Percentiles rank a stretch among this genome's conserved stretches.
Evolutionary conservation across 2,888 invertebrate genomes (phyloP).

Genomic region (Willowsia nigromaculata): DNA sequence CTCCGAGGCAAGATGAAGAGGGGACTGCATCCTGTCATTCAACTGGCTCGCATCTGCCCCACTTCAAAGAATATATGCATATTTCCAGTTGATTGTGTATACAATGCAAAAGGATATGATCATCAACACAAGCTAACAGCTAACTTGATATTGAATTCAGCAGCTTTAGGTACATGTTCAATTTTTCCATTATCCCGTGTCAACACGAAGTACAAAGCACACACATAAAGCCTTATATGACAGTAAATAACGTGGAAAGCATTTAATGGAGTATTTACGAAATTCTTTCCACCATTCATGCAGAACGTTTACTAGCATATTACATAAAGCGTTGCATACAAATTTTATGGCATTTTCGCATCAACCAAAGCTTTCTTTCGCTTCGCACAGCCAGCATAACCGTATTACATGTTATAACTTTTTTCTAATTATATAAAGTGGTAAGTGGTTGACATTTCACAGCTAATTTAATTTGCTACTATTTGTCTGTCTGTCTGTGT

Average conservation of each 20-base stretch:
- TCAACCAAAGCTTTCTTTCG: too few species aligned
- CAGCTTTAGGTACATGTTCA: background rate
- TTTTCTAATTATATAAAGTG: too few species aligned
- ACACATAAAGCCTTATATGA: background rate
- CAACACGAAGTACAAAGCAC: background rate
- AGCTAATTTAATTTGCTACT: too few species aligned
- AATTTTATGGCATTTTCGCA: too few species aligned
- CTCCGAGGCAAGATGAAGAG: slow-evolving; percentile 90
- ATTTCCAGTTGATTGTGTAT: background rate
- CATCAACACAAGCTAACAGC: background rate
- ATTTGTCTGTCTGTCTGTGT: too few species aligned
- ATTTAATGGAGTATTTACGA: background rate
- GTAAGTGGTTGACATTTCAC: too few species aligned
- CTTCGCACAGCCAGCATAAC: too few species aligned
- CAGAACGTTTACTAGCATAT: too few species aligned
- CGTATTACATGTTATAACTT: too few species aligned
- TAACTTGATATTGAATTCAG: background rate
- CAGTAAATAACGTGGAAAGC: background rate
- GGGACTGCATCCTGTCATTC: slow-evolving; percentile 89
- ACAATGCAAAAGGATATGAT: background rate
- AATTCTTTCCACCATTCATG: background rate
- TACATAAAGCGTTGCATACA: too few species aligned
- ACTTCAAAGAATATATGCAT: slow-evolving; percentile 81
- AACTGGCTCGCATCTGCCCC: slow-evolving; percentile 86
- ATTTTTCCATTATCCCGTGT: background rate